A percentile compares a stretch with the other conserved stretches of the same genome.
These are phyloP conservation scores for Burhinus oedicnemus DNA, from an alignment of 2,113 vertebrate genomes.

Conservation along the genomic window DNA sequence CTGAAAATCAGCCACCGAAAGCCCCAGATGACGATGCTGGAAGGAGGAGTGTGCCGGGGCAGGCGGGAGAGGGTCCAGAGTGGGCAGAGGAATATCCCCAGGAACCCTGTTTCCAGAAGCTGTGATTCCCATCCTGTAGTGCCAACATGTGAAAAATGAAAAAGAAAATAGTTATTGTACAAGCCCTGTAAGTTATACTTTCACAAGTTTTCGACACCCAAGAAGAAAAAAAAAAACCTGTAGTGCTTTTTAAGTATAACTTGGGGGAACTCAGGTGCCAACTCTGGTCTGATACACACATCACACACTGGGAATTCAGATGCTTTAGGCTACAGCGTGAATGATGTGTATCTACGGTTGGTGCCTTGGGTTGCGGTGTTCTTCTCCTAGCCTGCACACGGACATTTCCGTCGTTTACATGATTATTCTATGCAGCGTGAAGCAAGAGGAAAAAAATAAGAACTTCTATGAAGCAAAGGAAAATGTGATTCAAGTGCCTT, in stretches of 20 bases:
- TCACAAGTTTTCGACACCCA: background rate
- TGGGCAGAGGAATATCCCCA: slow-evolving; percentile 92
- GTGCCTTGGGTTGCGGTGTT: background rate
- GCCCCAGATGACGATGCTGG: slow-evolving; percentile 87
- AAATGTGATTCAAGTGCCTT: background rate
- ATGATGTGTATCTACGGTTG: accelerated
- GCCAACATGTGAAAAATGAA: accelerated
- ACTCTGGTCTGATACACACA: background rate
- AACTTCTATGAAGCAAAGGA: background rate
- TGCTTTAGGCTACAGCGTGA: background rate
- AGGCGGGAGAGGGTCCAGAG: slow-evolving; percentile 85
- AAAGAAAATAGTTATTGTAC: background rate
- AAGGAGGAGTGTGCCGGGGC: slow-evolving; percentile 80
- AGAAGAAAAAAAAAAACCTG: background rate
- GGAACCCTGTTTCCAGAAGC: slow-evolving; percentile 92
- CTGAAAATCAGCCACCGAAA: slow-evolving; percentile 97
- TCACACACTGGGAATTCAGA: accelerated
- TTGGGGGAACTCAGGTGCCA: background rate
- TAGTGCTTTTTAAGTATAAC: background rate
- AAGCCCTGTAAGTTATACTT: background rate
- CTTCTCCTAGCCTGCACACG: accelerated
- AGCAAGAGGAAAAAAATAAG: background rate
- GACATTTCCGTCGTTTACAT: background rate
- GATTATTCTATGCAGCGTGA: background rate
- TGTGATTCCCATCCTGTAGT: slow-evolving; percentile 94